phyloP scores from a whole-genome alignment of 2,113 vertebrate species.

The Leucosticte australis region DNA sequence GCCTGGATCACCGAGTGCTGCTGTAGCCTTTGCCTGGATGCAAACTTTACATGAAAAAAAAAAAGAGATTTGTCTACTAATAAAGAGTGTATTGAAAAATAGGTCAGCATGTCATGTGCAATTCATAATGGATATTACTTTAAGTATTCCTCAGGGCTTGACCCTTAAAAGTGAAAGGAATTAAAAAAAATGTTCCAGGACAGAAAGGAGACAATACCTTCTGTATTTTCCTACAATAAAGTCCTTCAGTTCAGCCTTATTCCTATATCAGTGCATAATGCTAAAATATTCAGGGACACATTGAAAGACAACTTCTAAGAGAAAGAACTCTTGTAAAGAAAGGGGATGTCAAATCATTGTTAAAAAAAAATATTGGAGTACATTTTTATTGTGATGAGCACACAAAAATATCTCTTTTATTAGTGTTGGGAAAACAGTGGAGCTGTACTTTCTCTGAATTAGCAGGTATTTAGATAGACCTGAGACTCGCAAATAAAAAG shows the following conservation, averaged over 20 bases:
- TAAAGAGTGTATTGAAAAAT: neutral
- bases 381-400: neutral
- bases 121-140: neutral
- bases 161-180: neutral
- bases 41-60: neutral
- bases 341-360: neutral
- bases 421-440: neutral
- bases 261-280: neutral
- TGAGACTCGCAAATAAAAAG: neutral
- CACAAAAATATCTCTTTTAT: neutral
- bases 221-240: neutral
- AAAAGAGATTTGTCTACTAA: neutral
- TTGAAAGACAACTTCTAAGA: neutral
- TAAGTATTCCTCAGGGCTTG: neutral
- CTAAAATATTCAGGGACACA: neutral
- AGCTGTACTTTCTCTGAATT: neutral
- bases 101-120: neutral
- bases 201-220: neutral
- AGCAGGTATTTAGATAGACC: neutral
- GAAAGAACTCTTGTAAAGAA: neutral
- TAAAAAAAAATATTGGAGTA: neutral
- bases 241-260: neutral
- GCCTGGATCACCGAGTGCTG: neutral
- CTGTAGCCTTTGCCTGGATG: neutral
- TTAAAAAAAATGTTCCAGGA: fast-evolving